A percentile compares a stretch with the other conserved stretches of the same genome.
These are phyloP conservation scores for Pseudomyrmex sp. DNA, from an alignment of 1,140 invertebrate genomes.

Conservation along the genomic window DNA sequence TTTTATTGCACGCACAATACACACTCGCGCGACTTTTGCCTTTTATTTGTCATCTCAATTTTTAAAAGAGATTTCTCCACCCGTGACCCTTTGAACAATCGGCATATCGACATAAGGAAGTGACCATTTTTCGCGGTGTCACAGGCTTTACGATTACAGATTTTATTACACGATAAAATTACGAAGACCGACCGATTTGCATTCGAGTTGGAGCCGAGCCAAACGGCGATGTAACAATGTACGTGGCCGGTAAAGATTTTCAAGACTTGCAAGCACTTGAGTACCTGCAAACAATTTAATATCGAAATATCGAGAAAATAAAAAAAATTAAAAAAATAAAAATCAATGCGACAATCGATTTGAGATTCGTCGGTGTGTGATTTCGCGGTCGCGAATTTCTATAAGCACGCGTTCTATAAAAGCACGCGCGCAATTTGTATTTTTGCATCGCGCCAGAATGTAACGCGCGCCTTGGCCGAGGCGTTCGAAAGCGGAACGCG, in stretches of 20 bases:
- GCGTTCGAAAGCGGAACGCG: background rate
- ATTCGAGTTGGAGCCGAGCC: background rate
- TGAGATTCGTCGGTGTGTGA: no score
- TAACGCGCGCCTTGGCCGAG: background rate
- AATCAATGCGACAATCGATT: no score
- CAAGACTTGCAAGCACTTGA: no score
- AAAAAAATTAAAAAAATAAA: no score
- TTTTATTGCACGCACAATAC: no score
- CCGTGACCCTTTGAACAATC: no score
- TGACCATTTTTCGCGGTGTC: background rate
- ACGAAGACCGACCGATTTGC: background rate
- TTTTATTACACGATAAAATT: constrained; percentile 9
- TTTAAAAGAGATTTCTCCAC: no score
- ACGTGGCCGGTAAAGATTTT: no score
- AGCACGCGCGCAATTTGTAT: background rate
- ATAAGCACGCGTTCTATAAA: no score
- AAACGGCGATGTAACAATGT: background rate
- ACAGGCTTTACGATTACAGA: background rate
- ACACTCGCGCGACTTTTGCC: no score
- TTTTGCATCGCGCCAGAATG: constrained; percentile 10
- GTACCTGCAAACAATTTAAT: background rate
- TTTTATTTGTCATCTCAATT: no score
- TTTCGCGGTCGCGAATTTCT: no score
- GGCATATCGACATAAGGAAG: background rate
- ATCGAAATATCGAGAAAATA: background rate